phyloP scores from a whole-genome alignment of 1,140 invertebrate species.

The Zaprionus africanus region DNA sequence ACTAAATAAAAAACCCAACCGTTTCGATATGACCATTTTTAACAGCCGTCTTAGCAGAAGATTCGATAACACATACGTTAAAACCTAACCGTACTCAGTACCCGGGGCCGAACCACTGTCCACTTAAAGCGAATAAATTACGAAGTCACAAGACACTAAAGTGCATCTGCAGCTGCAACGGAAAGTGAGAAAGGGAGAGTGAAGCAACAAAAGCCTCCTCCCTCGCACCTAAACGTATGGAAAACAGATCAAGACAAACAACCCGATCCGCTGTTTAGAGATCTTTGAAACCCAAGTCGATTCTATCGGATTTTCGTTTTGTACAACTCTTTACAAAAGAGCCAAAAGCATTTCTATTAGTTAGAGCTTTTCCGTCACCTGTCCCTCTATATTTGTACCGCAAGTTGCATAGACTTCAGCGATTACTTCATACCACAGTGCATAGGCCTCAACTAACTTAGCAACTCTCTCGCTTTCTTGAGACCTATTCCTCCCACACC shows the following conservation, averaged over 20 bases:
- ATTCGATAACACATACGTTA: constrained; percentile 5
- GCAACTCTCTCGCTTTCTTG: constrained; percentile 46
- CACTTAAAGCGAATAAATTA: constrained; percentile 2
- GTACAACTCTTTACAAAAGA: background rate
- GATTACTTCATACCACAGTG: background rate
- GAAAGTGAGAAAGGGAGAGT: constrained; percentile 15
- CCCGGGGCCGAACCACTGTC: constrained; percentile 20
- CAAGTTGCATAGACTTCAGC: constrained; percentile 9
- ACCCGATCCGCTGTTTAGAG: constrained; percentile 2
- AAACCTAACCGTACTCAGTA: constrained; percentile 1
- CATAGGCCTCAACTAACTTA: constrained; percentile 43
- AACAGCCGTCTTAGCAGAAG: constrained; percentile 38
- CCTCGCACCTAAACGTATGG: background rate
- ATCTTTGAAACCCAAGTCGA: background rate
- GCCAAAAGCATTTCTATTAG: constrained; percentile 2
- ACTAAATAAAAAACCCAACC: constrained; percentile 52
- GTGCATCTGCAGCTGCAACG: constrained; percentile 1
- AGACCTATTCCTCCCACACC: constrained; percentile 33
- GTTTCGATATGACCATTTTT: constrained; percentile 43
- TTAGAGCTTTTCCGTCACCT: background rate
- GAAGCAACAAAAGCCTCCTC: constrained; percentile 1
- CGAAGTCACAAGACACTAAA: background rate
- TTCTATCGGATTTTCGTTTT: constrained; percentile 10
- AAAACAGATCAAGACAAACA: constrained; percentile 19
- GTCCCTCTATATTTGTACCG: background rate